phyloP scores from a whole-genome alignment of 2,797 vertebrate species.

The Melanogrammus aeglefinus region DNA sequence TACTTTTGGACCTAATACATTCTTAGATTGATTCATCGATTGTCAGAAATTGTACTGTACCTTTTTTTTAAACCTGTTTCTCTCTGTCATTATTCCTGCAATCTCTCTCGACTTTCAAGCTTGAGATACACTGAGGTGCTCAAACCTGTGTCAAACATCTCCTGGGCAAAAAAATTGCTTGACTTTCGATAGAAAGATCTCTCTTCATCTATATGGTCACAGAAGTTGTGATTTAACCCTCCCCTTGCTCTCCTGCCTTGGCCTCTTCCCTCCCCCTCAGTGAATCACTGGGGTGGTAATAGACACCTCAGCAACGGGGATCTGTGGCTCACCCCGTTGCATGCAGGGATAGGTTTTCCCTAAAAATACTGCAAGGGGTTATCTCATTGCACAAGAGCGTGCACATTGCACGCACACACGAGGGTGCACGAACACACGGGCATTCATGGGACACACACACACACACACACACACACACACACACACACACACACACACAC shows the following conservation, averaged over 20 bases:
- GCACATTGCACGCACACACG: constrained; percentile 9
- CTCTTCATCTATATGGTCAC: background rate
- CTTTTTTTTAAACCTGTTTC: background rate
- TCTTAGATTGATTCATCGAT: background rate
- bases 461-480: background rate
- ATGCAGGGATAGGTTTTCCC: constrained; percentile 61
- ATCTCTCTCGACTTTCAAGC: background rate
- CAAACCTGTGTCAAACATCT: background rate
- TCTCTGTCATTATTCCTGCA: background rate
- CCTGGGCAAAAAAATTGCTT: background rate
- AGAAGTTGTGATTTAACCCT: background rate
- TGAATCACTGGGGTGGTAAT: constrained; percentile 47
- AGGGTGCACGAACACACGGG: constrained; percentile 5
- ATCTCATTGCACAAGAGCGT: constrained; percentile 36
- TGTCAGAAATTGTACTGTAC: background rate
- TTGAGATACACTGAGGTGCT: background rate
- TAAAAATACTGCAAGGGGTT: constrained; percentile 64
- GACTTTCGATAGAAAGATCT: background rate
- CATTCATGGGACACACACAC: background rate
- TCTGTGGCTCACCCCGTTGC: constrained; percentile 55
- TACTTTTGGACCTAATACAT: background rate
- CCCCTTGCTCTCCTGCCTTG: background rate
- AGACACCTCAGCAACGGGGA: constrained; percentile 53
- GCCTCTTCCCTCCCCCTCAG: background rate
- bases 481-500: constrained; percentile 5